Conservation (phyloP, 2,888 invertebrate species). For the Machimus rusticus region DNA sequence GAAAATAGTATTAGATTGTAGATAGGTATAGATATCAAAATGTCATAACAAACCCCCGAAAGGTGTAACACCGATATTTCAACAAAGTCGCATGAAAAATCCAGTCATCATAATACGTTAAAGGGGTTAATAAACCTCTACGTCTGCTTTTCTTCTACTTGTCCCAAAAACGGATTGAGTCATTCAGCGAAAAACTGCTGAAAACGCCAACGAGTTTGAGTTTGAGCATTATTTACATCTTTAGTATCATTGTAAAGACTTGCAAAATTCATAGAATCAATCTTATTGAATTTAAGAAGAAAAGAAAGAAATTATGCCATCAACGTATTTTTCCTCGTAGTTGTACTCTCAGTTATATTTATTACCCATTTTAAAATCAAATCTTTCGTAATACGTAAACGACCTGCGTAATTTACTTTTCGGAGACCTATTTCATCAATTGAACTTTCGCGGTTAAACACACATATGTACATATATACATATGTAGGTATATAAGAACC, state of each 20-base stretch:
- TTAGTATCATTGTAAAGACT: not conserved
- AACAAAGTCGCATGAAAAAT: not conserved
- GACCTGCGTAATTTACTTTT: not conserved
- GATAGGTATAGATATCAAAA: not conserved
- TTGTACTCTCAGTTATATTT: too few relatives aligned
- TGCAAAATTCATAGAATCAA: too few relatives aligned
- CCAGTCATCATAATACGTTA: not conserved
- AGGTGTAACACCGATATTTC: not conserved
- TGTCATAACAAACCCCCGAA: not conserved
- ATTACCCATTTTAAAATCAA: not conserved
- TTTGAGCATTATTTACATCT: not conserved
- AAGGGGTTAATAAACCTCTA: not conserved
- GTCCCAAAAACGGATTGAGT: not conserved
- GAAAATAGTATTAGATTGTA: not conserved
- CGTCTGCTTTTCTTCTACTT: not conserved
- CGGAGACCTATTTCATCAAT: not conserved
- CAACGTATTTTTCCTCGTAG: not conserved
- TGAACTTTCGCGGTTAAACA: not conserved
- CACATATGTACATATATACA: not conserved
- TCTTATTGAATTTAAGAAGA: not conserved
- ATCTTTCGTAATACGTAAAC: not conserved
- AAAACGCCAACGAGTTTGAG: not conserved
- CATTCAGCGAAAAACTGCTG: not conserved
- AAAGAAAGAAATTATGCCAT: not conserved
- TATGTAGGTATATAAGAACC: not conserved